These are phyloP conservation scores for Trissolcus basalis DNA, from an alignment of 1,140 invertebrate genomes.

Conservation along the genomic window DNA sequence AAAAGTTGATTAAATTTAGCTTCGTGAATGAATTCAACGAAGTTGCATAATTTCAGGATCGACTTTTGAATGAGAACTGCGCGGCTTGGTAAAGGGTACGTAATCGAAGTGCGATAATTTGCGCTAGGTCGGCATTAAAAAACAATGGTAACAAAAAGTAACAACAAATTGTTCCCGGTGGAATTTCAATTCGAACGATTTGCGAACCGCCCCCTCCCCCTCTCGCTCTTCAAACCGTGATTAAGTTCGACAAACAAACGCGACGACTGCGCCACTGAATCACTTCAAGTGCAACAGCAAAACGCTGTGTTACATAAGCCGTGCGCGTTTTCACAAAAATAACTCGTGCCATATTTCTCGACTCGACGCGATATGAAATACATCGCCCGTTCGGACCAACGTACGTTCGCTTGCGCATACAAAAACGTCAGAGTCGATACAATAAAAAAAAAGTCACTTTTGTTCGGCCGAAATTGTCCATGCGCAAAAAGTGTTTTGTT, in stretches of 20 bases:
- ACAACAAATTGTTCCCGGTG: neutral
- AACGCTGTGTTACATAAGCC: constrained; percentile 53
- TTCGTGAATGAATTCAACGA: too few species aligned
- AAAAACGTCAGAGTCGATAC: neutral
- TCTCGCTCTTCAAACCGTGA: constrained; percentile 8
- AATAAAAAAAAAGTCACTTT: too few species aligned
- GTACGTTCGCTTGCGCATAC: neutral
- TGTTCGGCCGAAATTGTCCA: too few species aligned
- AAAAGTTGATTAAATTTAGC: too few species aligned
- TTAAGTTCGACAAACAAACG: constrained; percentile 42
- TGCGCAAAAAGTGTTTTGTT: too few species aligned
- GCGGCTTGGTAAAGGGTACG: neutral
- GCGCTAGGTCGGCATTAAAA: too few species aligned
- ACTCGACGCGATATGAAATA: constrained; percentile 30
- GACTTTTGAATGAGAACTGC: constrained; percentile 7
- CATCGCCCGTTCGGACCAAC: constrained; percentile 24
- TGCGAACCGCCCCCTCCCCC: neutral
- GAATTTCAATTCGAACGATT: neutral
- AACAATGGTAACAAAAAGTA: too few species aligned
- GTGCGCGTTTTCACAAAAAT: constrained; percentile 53
- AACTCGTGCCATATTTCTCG: constrained; percentile 57
- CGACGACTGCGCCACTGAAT: constrained; percentile 51
- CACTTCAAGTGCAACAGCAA: constrained; percentile 53
- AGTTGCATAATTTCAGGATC: constrained; percentile 13
- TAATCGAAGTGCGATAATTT: constrained; percentile 6